Evolutionary conservation across 1,140 invertebrate genomes (phyloP).

Genomic region (Drosophila insularis): DNA sequence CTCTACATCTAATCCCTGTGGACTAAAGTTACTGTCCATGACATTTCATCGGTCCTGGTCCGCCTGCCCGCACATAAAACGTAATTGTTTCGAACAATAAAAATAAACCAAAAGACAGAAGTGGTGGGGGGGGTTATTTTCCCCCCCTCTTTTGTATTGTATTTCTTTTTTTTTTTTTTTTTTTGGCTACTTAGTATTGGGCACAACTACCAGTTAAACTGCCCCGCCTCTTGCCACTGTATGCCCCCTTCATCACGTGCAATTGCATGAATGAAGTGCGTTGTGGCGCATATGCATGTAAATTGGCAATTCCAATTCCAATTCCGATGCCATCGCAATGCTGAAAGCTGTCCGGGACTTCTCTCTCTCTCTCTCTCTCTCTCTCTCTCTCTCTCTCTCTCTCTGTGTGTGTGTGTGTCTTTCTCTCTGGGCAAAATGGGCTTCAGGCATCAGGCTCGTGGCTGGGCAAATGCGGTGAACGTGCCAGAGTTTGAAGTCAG

Average conservation of each 20-base stretch:
- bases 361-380: too few species aligned
- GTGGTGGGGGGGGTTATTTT: too few species aligned
- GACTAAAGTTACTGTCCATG: slow-evolving; percentile 43
- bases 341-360: slow-evolving; percentile 24
- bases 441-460: background rate
- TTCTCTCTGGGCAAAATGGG: slow-evolving; percentile 5
- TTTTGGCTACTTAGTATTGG: slow-evolving; percentile 61
- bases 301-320: slow-evolving; percentile 73
- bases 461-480: slow-evolving; percentile 18
- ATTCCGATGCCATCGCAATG: slow-evolving; percentile 52
- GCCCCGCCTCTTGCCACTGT: background rate
- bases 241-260: slow-evolving; percentile 27
- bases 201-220: slow-evolving; percentile 4
- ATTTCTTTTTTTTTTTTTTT: background rate
- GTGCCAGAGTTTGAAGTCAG: slow-evolving; percentile 32
- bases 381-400: too few species aligned
- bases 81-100: slow-evolving; percentile 64
- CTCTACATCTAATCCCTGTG: slow-evolving; percentile 1
- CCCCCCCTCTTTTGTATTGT: too few species aligned
- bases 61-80: slow-evolving; percentile 47
- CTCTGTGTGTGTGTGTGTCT: too few species aligned
- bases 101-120: slow-evolving; percentile 34
- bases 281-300: slow-evolving; percentile 73
- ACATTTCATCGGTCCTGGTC: slow-evolving; percentile 20
- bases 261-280: slow-evolving; percentile 74